These are phyloP conservation scores for Aphaenogaster rudis DNA, from an alignment of 1,140 invertebrate species.

Conservation along the genomic window DNA sequence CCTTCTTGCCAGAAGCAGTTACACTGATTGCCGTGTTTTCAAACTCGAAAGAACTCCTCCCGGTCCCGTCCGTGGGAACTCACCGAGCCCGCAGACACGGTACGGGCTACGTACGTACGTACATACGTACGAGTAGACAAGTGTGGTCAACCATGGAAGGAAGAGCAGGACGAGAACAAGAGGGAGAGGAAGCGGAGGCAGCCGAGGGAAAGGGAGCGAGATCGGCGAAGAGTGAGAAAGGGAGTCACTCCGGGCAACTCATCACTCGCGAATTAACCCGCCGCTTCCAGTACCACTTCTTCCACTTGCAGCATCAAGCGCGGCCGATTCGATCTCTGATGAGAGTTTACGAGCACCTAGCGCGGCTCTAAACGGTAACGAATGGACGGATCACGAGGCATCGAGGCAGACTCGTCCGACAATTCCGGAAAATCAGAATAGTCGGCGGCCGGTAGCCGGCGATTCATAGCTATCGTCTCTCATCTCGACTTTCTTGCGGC, in stretches of 20 bases:
- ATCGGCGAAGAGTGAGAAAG: conserved; percentile 61
- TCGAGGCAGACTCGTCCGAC: conserved; percentile 5
- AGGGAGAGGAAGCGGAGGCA: conserved; percentile 43
- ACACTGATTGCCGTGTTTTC: conserved; percentile 85
- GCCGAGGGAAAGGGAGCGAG: conserved; percentile 42
- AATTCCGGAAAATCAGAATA: conserved; percentile 62
- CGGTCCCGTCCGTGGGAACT: conserved; percentile 83
- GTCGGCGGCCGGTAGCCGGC: conserved; percentile 31
- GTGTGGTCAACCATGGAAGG: conserved; percentile 65
- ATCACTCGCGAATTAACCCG: conserved; percentile 79
- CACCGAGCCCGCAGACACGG: conserved; percentile 77
- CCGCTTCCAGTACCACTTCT: conserved; percentile 76
- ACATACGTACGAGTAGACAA: conserved; percentile 41
- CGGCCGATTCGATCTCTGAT: conserved; percentile 77
- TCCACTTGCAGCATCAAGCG: conserved; percentile 60
- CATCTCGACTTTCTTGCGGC: neutral
- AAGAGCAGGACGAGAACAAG: conserved; percentile 51
- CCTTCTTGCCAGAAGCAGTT: conserved; percentile 82
- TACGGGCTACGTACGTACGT: conserved; percentile 73
- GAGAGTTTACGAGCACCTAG: conserved; percentile 76
- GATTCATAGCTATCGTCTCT: conserved; percentile 27
- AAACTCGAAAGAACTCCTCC: conserved; percentile 84
- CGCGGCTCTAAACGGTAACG: conserved; percentile 72
- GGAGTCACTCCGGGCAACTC: conserved; percentile 72
- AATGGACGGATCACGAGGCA: conserved; percentile 56